Evolutionary conservation across 2,797 vertebrate genomes (phyloP), one percentile per base, ranked within the genome.

Genomic region (Clarias fuscus): DNA sequence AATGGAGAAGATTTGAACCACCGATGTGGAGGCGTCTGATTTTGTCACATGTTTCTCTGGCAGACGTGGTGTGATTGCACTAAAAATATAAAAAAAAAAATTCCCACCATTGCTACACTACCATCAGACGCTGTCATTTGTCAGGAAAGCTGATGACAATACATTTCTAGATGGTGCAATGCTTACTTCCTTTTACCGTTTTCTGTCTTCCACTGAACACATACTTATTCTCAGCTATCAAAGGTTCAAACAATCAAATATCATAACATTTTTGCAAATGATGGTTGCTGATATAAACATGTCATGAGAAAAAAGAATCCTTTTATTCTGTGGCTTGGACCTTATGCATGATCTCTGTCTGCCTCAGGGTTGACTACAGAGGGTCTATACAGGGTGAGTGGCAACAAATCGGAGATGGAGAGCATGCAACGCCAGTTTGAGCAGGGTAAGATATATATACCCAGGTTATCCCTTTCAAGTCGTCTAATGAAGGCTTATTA

Each of bases 351-450:
- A 56, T 65, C 1, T 40, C 10, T n/a, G 6, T 59, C 70, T 86
- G 76, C 88, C 80, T 7, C 93, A 99, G 98, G 98, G 56, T 91
- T 99, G 92, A 97, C 96, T 90, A 98, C 97, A 0, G 98, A 99
- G 91, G 98, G 98, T 58, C 96, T 99, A 90, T 99, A 99, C 82
- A 95, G 98, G 0, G 98, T 99, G 30, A 98, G 98, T 0, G 98
- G 98, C 48, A 99, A 99, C 95, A 99, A 99, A 91, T 97, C 98
- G 0, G 98, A 99, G 93, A 99, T 99, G 97, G 98, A 99, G 89
- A 97, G 96, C 90, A 95, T 99, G 92, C 98, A 99, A 92, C 95
- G 96, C 64, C 98, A 98, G 94, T 99, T 99, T 76, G 98, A 99
- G 90, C 98, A 98, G 92, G 98, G 98, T 98, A 91, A 95, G 95